Percentiles rank a stretch among this genome's conserved stretches.
Conservation (phyloP, 2,797 vertebrate species). For the Parauchenoglanis ngamensis region DNA sequence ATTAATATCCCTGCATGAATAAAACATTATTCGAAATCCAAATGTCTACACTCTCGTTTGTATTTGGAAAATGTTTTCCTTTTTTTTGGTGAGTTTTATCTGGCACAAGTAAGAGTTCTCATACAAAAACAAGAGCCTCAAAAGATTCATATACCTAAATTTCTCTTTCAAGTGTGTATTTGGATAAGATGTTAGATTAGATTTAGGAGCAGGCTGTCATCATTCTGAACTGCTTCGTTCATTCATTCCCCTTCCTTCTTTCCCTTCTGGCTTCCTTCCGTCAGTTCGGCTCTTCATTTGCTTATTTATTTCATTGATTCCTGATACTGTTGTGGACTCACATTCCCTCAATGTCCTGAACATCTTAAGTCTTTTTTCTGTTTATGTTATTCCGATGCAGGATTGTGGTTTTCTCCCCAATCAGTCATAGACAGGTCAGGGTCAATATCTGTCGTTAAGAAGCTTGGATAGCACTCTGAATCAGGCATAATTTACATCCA, state of each 20-base stretch:
- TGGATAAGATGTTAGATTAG: constrained; percentile 24
- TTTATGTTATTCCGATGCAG: constrained; percentile 70
- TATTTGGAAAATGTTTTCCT: constrained; percentile 4
- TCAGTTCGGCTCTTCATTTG: not conserved
- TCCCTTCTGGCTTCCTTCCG: not conserved
- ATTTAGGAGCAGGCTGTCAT: constrained; percentile 21
- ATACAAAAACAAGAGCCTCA: constrained; percentile 17
- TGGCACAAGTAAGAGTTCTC: constrained; percentile 13
- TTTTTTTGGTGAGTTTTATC: constrained; percentile 6
- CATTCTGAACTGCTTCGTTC: not conserved
- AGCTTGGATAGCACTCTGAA: constrained; percentile 50
- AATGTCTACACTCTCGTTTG: constrained; percentile 13
- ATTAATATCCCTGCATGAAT: constrained; percentile 40
- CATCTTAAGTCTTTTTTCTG: constrained; percentile 68
- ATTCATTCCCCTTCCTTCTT: not conserved
- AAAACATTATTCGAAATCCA: constrained; percentile 33
- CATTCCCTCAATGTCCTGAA: constrained; percentile 42
- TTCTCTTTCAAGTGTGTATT: constrained; percentile 38
- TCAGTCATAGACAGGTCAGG: constrained; percentile 59
- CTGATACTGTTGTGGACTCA: constrained; percentile 58
- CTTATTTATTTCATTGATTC: constrained; percentile 27
- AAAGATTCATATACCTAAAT: constrained; percentile 16
- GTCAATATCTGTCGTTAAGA: constrained; percentile 64
- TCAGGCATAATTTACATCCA: constrained; percentile 47
- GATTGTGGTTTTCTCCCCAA: constrained; percentile 68